Conservation (phyloP, 2,888 invertebrate species). For the Erynnis tages region DNA sequence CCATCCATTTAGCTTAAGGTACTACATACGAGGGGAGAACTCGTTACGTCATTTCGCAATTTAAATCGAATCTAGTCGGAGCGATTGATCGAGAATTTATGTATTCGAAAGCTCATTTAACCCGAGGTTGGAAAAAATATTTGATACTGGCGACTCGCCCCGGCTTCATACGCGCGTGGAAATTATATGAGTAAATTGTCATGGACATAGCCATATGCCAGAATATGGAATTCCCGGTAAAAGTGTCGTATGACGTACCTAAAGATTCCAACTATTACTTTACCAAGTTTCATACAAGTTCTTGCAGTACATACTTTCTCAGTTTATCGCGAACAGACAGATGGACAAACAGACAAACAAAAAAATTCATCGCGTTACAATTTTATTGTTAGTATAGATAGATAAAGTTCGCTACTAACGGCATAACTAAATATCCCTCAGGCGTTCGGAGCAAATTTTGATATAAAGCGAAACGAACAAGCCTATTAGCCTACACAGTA, state of each 20-base stretch:
- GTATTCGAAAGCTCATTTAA: conserved; percentile 9
- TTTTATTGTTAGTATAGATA: no score
- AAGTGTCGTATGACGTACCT: no score
- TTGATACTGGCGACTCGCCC: no score
- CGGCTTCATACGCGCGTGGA: no score
- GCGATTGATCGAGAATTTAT: conserved; percentile 4
- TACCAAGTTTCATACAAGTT: no score
- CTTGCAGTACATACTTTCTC: no score
- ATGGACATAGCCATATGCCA: no score
- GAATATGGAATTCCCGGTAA: no score
- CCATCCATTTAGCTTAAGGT: conserved; percentile 11
- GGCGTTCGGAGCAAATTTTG: neutral
- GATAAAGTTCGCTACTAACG: neutral
- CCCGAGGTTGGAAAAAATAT: neutral
- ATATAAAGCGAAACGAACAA: neutral
- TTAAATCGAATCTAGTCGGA: conserved; percentile 7
- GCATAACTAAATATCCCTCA: conserved; percentile 1
- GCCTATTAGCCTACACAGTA: neutral
- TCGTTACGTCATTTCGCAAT: conserved; percentile 14
- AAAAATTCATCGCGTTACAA: neutral
- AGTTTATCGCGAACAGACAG: no score
- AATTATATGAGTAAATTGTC: no score
- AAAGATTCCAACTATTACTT: no score
- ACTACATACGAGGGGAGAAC: conserved; percentile 10
- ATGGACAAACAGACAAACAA: no score